phyloP scores from a whole-genome alignment of 2,888 invertebrate species.

The Theristus sp. region DNA sequence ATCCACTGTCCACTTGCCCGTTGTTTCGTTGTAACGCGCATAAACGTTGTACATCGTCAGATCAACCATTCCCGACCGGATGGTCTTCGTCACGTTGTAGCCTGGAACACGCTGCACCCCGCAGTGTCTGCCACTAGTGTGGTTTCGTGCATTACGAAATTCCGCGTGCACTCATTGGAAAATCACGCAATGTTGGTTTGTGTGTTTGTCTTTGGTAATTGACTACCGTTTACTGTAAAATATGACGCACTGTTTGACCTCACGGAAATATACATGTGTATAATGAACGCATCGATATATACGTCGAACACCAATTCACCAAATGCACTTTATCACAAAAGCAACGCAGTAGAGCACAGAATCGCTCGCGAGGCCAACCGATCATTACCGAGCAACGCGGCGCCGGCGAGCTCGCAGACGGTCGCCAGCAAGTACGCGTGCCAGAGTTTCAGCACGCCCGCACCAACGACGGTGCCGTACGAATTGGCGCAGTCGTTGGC shows the following conservation, averaged over 20 bases:
- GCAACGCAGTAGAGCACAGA: neutral
- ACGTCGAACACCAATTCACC: too few species aligned
- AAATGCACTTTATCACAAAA: too few species aligned
- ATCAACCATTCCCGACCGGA: conserved; percentile 5
- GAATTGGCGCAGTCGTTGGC: conserved; percentile 12
- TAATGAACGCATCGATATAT: too few species aligned
- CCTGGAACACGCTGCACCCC: conserved; percentile 1
- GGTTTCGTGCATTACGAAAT: too few species aligned
- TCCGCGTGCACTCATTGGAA: neutral
- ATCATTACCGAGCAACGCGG: conserved; percentile 6
- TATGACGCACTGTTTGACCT: too few species aligned
- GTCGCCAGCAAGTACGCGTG: conserved; percentile 9
- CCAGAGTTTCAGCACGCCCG: conserved; percentile 8
- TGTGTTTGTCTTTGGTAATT: too few species aligned
- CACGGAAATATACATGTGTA: too few species aligned
- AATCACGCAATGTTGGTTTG: too few species aligned
- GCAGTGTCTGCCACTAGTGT: neutral
- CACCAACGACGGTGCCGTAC: conserved; percentile 9
- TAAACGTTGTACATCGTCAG: conserved; percentile 2
- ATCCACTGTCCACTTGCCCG: neutral
- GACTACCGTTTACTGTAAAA: too few species aligned
- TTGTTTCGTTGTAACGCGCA: neutral
- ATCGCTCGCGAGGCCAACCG: too few species aligned
- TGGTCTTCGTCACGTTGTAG: conserved; percentile 4
- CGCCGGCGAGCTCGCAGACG: conserved; percentile 8